These are phyloP conservation scores for Amblyornis subalaris DNA, from an alignment of 2,113 vertebrate genomes.

Conservation along the genomic window DNA sequence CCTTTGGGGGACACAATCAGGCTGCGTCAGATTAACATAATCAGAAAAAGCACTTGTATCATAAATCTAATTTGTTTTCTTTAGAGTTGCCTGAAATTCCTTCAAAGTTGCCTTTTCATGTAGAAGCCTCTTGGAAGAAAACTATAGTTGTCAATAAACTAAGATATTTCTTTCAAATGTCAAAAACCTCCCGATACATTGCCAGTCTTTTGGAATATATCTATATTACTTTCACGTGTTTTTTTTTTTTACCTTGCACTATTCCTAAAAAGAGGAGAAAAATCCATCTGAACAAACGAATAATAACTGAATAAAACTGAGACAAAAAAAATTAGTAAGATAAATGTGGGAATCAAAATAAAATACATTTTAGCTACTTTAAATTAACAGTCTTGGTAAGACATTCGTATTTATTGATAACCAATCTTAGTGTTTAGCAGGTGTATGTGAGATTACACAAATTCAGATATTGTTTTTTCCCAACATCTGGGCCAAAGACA, in stretches of 20 bases:
- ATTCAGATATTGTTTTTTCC: neutral
- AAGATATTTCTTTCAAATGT: neutral
- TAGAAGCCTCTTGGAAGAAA: neutral
- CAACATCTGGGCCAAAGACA: neutral
- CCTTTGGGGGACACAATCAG: neutral
- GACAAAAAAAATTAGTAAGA: neutral
- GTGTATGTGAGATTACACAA: neutral
- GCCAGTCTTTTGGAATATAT: neutral
- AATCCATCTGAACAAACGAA: neutral
- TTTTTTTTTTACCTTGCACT: neutral
- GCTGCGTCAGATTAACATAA: neutral
- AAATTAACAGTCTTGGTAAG: neutral
- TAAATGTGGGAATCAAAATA: neutral
- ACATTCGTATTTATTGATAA: neutral
- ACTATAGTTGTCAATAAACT: neutral
- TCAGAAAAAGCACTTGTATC: neutral
- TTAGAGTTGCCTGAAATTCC: neutral
- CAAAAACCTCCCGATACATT: neutral
- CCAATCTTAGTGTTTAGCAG: neutral
- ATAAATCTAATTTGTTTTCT: neutral
- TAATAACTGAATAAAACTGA: neutral
- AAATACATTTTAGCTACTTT: neutral
- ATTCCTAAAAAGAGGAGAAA: neutral
- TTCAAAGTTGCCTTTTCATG: neutral
- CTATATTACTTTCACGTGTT: neutral